Conservation (phyloP, 2,113 vertebrate species). For the Dicrurus megarhynchus region DNA sequence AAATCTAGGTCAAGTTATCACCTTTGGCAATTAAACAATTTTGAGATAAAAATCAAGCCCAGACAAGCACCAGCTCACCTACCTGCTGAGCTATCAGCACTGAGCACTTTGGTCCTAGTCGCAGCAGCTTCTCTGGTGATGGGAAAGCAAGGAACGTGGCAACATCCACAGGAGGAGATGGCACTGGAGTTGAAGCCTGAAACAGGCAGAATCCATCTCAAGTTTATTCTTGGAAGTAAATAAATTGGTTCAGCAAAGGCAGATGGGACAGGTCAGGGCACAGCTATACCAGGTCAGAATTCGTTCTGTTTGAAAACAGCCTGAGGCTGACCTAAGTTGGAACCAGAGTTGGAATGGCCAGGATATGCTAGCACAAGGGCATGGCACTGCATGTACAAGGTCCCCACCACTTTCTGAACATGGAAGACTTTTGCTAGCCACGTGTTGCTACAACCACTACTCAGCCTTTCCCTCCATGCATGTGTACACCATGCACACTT, state of each 20-base stretch:
- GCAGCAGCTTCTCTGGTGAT: constrained; percentile 91
- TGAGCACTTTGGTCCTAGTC: constrained; percentile 84
- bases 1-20: not conserved
- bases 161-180: constrained; percentile 79
- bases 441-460: not conserved
- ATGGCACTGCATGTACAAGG: not conserved
- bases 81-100: constrained; percentile 89
- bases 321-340: not conserved
- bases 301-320: not conserved
- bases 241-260: not conserved
- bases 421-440: not conserved
- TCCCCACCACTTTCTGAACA: not conserved
- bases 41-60: not conserved
- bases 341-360: not conserved
- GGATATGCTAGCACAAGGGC: accelerated
- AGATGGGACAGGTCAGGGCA: not conserved
- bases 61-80: not conserved
- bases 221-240: not conserved
- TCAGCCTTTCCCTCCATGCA: not conserved
- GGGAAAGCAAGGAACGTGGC: constrained; percentile 90
- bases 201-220: not conserved
- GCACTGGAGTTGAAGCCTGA: constrained; percentile 78
- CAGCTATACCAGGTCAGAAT: not conserved
- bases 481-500: not conserved
- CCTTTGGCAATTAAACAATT: not conserved